Evolutionary conservation across 2,113 vertebrate species (phyloP).

Genomic region (Ornithorhynchus anatinus): DNA sequence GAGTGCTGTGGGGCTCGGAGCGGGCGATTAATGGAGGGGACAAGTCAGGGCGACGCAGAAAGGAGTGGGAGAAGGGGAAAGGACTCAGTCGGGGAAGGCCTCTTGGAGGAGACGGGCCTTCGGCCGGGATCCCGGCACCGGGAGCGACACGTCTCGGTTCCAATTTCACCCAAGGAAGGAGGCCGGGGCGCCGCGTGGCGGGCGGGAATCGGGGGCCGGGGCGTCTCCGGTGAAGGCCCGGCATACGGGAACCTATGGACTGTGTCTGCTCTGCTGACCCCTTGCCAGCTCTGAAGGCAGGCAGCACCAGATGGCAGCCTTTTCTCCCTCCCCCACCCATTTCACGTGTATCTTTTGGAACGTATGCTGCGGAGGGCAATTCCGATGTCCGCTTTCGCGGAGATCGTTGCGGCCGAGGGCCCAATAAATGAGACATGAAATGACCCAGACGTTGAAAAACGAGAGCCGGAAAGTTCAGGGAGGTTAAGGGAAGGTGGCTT

Average conservation of each 20-base stretch:
- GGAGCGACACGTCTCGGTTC: neutral
- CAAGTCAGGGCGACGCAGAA: no score
- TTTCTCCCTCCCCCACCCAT: no score
- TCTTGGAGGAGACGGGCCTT: no score
- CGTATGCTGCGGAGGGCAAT: conserved; percentile 9
- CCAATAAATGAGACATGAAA: neutral
- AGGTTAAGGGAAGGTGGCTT: neutral
- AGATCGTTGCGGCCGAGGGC: conserved; percentile 20
- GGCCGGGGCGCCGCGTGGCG: conserved; percentile 12
- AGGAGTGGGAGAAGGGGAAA: no score
- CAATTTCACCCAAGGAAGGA: conserved; percentile 7
- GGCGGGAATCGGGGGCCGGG: neutral
- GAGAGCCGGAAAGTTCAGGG: neutral
- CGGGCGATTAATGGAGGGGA: no score
- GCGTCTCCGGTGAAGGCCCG: conserved; percentile 14
- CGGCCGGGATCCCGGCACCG: neutral
- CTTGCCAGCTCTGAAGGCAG: conserved; percentile 31
- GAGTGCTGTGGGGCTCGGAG: no score
- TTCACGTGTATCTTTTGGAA: conserved; percentile 33
- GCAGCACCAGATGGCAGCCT: conserved; percentile 43
- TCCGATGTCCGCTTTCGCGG: neutral
- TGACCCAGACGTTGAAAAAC: no score
- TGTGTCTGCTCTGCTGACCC: neutral
- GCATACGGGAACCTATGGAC: conserved; percentile 26
- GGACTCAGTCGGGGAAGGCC: no score